Evolutionary conservation across 1,140 invertebrate species (phyloP).

Genomic region (Drosophila lacteicornis): DNA sequence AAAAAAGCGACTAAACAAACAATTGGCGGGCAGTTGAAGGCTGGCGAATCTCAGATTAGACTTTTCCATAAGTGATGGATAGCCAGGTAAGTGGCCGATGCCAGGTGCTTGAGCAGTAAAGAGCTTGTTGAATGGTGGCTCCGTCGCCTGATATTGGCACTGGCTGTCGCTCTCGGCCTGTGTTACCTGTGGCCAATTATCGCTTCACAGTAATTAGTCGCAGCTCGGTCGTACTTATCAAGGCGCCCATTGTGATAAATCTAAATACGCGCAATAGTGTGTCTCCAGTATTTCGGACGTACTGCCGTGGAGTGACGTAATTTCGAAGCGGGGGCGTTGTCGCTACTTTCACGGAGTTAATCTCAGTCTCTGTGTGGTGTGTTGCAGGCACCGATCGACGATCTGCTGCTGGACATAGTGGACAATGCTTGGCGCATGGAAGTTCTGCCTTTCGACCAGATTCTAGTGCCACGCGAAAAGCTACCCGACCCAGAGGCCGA

Average conservation of each 20-base stretch:
- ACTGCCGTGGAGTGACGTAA: conserved; percentile 59
- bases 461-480: conserved; percentile 94
- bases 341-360: conserved; percentile 3
- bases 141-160: background rate
- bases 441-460: conserved; percentile 94
- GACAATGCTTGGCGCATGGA: conserved; percentile 96
- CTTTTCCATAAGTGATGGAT: conserved; percentile 65
- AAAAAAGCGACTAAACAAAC: conserved; percentile 47
- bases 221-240: conserved; percentile 54
- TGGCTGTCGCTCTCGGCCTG: background rate
- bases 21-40: conserved; percentile 39
- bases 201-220: conserved; percentile 63
- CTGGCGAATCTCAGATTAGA: conserved; percentile 54
- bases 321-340: conserved; percentile 40
- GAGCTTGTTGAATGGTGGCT: background rate
- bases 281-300: conserved; percentile 19
- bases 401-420: conserved; percentile 93
- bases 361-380: background rate
- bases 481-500: conserved; percentile 97
- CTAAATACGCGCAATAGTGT: conserved; percentile 55
- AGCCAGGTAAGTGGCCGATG: conserved; percentile 61
- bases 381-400: conserved; percentile 86
- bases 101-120: background rate
- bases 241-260: conserved; percentile 67
- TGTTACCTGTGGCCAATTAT: conserved; percentile 34